Conservation (phyloP, 2,797 vertebrate genomes). For the Halcyon chelicuti region DNA sequence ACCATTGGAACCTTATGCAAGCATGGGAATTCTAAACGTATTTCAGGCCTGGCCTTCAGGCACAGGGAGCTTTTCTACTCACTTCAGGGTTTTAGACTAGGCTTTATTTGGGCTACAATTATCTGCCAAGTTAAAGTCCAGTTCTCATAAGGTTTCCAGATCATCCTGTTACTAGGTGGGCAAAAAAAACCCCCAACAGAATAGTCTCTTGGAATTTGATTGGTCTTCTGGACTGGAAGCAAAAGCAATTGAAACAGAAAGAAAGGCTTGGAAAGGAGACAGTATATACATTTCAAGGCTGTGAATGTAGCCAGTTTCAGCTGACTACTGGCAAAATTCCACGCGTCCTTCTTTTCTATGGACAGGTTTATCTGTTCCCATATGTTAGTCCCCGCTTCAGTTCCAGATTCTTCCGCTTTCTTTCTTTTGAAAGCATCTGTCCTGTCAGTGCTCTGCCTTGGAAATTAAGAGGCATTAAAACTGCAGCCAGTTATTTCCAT, state of each 20-base stretch:
- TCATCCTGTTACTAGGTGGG: conserved; percentile 27
- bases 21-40: neutral
- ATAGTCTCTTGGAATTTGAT: neutral
- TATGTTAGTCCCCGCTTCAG: conserved; percentile 29
- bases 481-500: neutral
- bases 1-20: neutral
- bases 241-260: conserved; percentile 1
- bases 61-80: neutral
- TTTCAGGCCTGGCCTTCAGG: neutral
- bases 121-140: neutral
- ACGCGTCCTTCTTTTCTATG: neutral
- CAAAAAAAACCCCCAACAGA: neutral
- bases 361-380: conserved; percentile 54
- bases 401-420: neutral
- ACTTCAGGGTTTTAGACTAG: neutral
- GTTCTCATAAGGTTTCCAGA: conserved; percentile 10
- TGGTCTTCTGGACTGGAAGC: neutral
- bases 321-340: conserved; percentile 39
- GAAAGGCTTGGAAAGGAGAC: neutral
- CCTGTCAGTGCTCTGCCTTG: neutral
- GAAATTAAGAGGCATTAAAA: conserved; percentile 7
- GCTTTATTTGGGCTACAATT: neutral
- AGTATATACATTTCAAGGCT: conserved; percentile 20
- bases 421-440: conserved; percentile 20
- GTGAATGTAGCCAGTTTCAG: conserved; percentile 18